Evolutionary conservation across 2,888 invertebrate genomes (phyloP), one percentile per base, ranked within the genome.

Genomic region (Chrysotoxum bicinctum): DNA sequence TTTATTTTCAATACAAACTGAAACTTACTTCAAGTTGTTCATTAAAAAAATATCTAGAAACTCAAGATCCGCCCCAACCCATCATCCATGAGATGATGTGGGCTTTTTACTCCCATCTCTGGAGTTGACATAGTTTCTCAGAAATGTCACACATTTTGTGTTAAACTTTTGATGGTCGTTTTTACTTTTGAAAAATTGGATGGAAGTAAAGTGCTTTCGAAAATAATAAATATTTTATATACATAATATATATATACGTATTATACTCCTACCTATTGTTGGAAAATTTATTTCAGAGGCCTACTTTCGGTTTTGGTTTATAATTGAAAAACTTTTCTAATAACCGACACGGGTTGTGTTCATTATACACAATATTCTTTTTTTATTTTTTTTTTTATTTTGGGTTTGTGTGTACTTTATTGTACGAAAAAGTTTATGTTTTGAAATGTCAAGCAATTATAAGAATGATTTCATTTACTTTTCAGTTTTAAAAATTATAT

Each of bases 321-420:
- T 32, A 64, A 64, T 64, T 64, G 45, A 45, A 64, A 64, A 64
- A 64, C 64, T 64, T 64, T 64, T 45, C 64, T 45, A 64, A 45
- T 64, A 45, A 64, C 30, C 45, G 30, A 64, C 64, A 64, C 64
- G 30, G 8, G 64, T 64, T 43, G 64, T 23, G 62, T 58, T 58
- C 37, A 23, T 40, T 60, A 45, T 45, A 45, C 16, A 45, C 16
- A 45, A 16, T 16, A 19, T 16, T 8, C 10, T 21, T 14, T 14
- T 3, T 30, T 30, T 54, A 10, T 10, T 30, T 40, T 60, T 21
- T 32, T 21, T 21, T 37, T 35, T 14, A 1, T 21, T 37, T 40
- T 60, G 23, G 21, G 23, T 19, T 37, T 16, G 21, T 21, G 21
- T 21, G 23, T 21, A 5, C 58, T 14, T 58, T 23, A 58, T 37